These are phyloP conservation scores for Copidosoma aretas DNA, from an alignment of 2,888 invertebrate genomes.

Conservation along the genomic window DNA sequence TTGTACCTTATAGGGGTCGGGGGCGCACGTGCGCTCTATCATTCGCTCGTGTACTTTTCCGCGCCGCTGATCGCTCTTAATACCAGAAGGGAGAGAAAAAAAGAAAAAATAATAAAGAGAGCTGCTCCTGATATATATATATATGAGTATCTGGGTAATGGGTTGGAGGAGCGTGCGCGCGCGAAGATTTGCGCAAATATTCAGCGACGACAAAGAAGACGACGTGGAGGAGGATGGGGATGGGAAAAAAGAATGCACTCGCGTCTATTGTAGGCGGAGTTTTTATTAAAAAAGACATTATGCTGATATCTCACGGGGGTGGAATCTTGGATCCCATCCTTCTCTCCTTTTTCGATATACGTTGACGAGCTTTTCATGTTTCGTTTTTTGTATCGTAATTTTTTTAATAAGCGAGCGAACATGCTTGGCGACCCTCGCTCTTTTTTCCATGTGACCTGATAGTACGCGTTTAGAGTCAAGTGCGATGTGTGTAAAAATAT, in stretches of 20 bases:
- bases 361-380: conserved; percentile 7
- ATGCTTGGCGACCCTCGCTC: too few species aligned
- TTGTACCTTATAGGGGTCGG: neutral
- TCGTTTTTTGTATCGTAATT: neutral
- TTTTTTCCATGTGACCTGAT: neutral
- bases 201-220: neutral
- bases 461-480: neutral
- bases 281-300: conserved; percentile 6
- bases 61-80: neutral
- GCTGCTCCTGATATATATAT: neutral
- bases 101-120: neutral
- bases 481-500: too few species aligned
- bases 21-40: neutral
- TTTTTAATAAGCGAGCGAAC: too few species aligned
- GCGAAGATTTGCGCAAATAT: neutral
- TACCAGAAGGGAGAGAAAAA: neutral
- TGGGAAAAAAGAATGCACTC: neutral
- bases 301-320: neutral
- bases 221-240: too few species aligned
- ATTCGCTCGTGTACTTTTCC: neutral
- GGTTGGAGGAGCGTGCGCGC: neutral
- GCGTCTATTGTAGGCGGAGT: neutral
- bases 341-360: neutral
- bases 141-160: neutral
- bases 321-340: neutral